Evolutionary conservation across 2,797 vertebrate species (phyloP).

Genomic region (Neosilurus hyrtlii): DNA sequence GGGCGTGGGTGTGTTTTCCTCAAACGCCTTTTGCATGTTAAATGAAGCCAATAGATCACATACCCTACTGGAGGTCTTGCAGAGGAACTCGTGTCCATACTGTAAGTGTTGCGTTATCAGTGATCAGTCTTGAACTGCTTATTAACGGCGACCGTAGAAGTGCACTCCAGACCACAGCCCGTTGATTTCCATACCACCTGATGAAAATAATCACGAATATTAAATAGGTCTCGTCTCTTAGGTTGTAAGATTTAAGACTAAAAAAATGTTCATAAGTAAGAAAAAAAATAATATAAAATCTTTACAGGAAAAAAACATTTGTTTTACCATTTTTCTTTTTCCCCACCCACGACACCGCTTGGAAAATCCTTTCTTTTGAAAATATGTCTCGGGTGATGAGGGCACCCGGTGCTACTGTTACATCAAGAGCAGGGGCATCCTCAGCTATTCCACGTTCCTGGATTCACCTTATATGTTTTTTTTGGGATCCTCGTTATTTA

Average conservation of each 20-base stretch:
- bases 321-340: no score
- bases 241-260: neutral
- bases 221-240: neutral
- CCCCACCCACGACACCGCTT: no score
- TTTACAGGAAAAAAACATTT: no score
- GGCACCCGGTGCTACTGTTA: no score
- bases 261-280: no score
- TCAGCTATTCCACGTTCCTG: no score
- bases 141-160: constrained; percentile 34
- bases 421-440: no score
- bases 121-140: constrained; percentile 43
- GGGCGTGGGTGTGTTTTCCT: neutral
- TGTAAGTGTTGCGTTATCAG: constrained; percentile 40
- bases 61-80: constrained; percentile 68
- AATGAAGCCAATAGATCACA: constrained; percentile 45
- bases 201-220: neutral
- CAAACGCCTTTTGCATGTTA: neutral
- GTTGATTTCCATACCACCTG: constrained; percentile 13
- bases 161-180: constrained; percentile 23
- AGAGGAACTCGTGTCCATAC: constrained; percentile 48
- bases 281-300: no score
- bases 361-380: no score
- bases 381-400: no score
- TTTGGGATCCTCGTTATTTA: no score
- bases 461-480: no score